These are phyloP conservation scores for Aphaenogaster floridana DNA, from an alignment of 1,140 invertebrate genomes.

Conservation along the genomic window DNA sequence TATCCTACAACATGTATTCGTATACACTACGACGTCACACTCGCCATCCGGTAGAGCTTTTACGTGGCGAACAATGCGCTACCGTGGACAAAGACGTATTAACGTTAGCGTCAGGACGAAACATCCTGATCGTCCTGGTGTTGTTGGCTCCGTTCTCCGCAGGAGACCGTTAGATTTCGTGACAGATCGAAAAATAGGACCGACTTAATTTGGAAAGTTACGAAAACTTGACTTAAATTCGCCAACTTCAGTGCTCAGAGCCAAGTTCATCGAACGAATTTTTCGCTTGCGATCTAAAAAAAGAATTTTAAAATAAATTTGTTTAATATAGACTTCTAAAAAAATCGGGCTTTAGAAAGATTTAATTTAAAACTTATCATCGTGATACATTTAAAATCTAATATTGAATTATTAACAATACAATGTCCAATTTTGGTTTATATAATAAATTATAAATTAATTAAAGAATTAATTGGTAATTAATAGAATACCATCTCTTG, in stretches of 20 bases:
- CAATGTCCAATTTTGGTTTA: background rate
- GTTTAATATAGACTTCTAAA: background rate
- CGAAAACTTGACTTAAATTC: background rate
- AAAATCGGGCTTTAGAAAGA: background rate
- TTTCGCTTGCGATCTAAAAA: background rate
- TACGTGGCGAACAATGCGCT: constrained; percentile 71
- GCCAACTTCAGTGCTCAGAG: background rate
- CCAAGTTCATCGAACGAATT: background rate
- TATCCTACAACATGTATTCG: constrained; percentile 70
- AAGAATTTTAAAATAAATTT: background rate
- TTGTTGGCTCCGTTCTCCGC: background rate
- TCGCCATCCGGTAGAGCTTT: constrained; percentile 74
- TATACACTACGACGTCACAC: constrained; percentile 38
- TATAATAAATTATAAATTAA: background rate
- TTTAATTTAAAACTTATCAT: background rate
- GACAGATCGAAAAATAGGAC: background rate
- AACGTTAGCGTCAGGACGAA: constrained; percentile 56
- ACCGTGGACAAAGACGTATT: constrained; percentile 68
- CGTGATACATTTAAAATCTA: background rate
- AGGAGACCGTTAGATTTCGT: background rate
- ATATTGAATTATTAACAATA: background rate
- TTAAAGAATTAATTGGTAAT: too few relatives aligned
- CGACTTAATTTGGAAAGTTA: background rate
- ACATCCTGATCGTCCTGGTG: background rate
- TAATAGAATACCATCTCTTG: too few relatives aligned